These are phyloP conservation scores for Xenentodon cancila DNA, from an alignment of 2,797 vertebrate genomes.

Conservation along the genomic window DNA sequence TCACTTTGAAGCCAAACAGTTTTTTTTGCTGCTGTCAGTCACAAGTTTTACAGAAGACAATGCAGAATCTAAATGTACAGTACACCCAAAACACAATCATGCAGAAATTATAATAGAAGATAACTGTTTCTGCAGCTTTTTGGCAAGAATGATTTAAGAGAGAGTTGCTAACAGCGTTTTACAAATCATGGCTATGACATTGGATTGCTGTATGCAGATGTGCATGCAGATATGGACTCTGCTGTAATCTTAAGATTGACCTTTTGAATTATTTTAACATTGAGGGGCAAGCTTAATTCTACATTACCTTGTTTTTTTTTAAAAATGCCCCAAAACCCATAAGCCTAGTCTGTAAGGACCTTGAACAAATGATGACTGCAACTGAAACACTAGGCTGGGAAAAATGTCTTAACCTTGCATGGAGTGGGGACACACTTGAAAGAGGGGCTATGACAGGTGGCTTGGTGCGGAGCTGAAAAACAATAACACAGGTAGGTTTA, in stretches of 20 bases:
- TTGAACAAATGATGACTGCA: background rate
- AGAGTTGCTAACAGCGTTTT: background rate
- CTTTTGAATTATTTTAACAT: background rate
- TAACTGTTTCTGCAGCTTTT: constrained; percentile 3
- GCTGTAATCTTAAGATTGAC: too few relatives aligned
- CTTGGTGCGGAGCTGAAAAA: constrained; percentile 23
- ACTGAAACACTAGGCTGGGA: constrained; percentile 3
- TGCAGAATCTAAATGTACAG: constrained; percentile 20
- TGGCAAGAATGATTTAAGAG: background rate
- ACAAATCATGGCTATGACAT: background rate
- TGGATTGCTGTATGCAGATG: background rate
- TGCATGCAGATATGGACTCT: too few relatives aligned
- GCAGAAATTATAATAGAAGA: background rate
- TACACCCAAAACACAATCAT: constrained; percentile 3
- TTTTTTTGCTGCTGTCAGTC: constrained; percentile 60
- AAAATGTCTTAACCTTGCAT: background rate
- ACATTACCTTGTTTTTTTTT: background rate
- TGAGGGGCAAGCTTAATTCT: background rate
- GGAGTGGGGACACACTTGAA: constrained; percentile 3
- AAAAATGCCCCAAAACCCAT: background rate
- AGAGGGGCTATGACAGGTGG: constrained; percentile 1
- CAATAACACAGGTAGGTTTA: background rate
- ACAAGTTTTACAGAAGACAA: constrained; percentile 23
- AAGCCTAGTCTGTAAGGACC: background rate
- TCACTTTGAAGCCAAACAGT: constrained; percentile 31